Conservation (phyloP, 2,888 invertebrate species). For the Patella ulyssiponensis region DNA sequence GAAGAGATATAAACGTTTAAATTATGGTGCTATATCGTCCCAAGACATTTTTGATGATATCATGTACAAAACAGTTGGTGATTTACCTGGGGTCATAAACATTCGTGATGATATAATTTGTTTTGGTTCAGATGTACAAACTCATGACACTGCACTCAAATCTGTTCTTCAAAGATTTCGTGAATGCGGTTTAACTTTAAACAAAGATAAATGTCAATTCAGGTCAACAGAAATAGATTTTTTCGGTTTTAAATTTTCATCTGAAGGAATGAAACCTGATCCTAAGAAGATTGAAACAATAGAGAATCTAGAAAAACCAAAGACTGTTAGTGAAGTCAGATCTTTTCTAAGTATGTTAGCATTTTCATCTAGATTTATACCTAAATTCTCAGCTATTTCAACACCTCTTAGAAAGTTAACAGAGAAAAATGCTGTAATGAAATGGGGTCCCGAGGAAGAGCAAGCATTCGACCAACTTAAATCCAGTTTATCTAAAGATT, state of each 20-base stretch:
- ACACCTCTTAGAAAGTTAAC: neutral
- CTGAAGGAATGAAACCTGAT: neutral
- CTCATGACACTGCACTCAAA: neutral
- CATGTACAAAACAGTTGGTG: too few species aligned
- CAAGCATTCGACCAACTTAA: conserved; percentile 4
- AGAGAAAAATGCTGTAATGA: conserved; percentile 3
- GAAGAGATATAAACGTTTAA: too few species aligned
- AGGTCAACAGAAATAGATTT: too few species aligned
- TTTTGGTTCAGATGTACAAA: conserved; percentile 1
- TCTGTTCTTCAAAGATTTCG: neutral
- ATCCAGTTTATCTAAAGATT: neutral
- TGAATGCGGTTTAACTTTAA: neutral
- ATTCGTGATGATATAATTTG: too few species aligned
- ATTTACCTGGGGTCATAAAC: too few species aligned
- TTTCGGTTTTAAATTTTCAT: neutral
- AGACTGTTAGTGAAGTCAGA: neutral
- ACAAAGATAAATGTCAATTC: neutral
- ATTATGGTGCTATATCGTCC: too few species aligned
- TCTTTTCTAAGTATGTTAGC: conserved; percentile 1
- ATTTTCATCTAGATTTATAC: conserved; percentile 4
- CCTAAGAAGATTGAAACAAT: neutral
- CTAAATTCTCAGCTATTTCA: conserved; percentile 3
- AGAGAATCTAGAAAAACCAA: neutral
- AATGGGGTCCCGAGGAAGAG: neutral
- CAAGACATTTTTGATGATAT: too few species aligned